Evolutionary conservation across 2,888 invertebrate species (phyloP), one percentile per base, ranked within the genome.

Genomic region (Ditula angustiorana): DNA sequence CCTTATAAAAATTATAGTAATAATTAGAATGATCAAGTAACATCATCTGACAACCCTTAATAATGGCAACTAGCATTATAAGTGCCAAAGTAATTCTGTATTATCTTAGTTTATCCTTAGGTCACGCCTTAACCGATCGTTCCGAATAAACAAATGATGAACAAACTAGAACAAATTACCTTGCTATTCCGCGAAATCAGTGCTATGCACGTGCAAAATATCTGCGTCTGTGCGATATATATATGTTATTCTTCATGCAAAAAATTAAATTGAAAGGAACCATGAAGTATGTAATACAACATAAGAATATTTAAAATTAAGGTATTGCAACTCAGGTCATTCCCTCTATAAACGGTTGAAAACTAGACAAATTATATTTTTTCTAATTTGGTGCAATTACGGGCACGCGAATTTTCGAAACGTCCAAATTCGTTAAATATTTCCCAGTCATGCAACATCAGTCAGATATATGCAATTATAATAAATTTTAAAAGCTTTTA

Each of bases 401-500:
- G 8, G 10, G 33, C 63, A 52, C 58, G 63, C 63, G 24, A 64
- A 52, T 52, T 37, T 64, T 52, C 35, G 26, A 58, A 58, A 64
- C 52, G 52, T 44, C 33, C 2, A 57, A 41, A 37, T 37, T 28
- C 41, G 28, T 57, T 41, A 49, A 56, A 57, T 19, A 63, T 52
- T 44, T 50, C 52, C 35, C 35, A 47, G 59, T 46, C 64, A 64
- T 59, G 64, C 64, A 59, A 64, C 28, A 53, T 59, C 49, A 44
- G 62, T 57, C 56, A 44, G 41, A 35, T 24, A 53, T 33, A 52
- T 63, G 41, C 30, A 63, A 63, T 63, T 58, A 64, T 53, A 59
- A 53, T 53, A 53, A 21, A 59, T 50, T 55, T 59, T 59, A 64
- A 64, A 64, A 64, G 64, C 64, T 46, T 52, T 64, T 64, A 64